These are phyloP conservation scores for Tragelaphus buxtoni DNA, from an alignment of 2,113 vertebrate genomes.

Conservation along the genomic window DNA sequence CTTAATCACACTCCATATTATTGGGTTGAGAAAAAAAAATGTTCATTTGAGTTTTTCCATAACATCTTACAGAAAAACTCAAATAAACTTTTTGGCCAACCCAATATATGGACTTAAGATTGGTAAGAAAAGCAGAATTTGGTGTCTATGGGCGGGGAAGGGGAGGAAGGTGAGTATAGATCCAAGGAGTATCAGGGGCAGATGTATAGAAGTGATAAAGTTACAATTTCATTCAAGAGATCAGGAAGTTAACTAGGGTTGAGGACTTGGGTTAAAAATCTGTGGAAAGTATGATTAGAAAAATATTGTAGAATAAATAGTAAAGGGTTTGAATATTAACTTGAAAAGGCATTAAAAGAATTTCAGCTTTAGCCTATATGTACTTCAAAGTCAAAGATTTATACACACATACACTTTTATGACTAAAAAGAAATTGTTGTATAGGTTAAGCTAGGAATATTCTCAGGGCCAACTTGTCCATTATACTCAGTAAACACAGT, in stretches of 20 bases:
- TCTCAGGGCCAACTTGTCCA: neutral
- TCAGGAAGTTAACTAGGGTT: neutral
- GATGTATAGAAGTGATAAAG: neutral
- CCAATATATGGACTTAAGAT: neutral
- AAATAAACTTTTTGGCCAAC: neutral
- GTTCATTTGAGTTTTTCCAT: neutral
- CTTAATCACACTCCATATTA: neutral
- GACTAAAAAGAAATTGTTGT: neutral
- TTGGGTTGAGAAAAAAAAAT: neutral
- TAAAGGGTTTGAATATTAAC: neutral
- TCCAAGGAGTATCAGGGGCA: neutral
- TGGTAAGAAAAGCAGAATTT: neutral
- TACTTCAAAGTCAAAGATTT: neutral
- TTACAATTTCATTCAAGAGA: neutral
- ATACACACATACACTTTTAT: neutral
- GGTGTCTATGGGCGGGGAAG: fast-evolving
- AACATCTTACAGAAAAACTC: neutral
- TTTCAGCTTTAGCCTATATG: neutral
- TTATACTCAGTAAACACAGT: neutral
- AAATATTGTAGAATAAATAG: neutral
- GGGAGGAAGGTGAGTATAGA: neutral
- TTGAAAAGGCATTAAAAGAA: neutral
- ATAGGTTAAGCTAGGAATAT: neutral
- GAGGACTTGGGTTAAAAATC: neutral
- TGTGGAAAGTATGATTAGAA: neutral